Evolutionary conservation across 2,113 vertebrate species (phyloP).

Genomic region (Caranx melampygus): DNA sequence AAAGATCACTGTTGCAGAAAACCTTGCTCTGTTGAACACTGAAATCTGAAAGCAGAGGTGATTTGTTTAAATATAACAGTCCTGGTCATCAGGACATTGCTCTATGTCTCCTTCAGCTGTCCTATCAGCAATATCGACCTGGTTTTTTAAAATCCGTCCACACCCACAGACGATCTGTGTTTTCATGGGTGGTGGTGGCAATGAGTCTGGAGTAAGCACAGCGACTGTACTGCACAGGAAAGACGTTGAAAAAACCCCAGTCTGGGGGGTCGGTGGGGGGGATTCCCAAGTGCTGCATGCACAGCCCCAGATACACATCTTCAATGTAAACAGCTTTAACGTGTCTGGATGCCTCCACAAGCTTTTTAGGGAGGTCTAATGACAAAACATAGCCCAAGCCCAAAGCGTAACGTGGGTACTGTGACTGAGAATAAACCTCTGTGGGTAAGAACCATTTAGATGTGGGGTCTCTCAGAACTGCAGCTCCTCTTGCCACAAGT

Average conservation of each 20-base stretch:
- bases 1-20: too few relatives aligned
- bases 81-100: too few relatives aligned
- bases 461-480: background rate
- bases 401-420: slow-evolving; percentile 76
- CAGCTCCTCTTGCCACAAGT: accelerated
- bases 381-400: slow-evolving; percentile 85
- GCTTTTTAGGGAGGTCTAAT: slow-evolving; percentile 57
- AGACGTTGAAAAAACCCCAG: slow-evolving; percentile 23
- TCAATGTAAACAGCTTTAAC: slow-evolving; percentile 83
- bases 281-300: slow-evolving; percentile 74
- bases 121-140: slow-evolving; percentile 59
- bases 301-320: slow-evolving; percentile 80
- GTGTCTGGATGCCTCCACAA: slow-evolving; percentile 66
- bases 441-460: slow-evolving; percentile 82
- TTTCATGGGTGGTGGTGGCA: background rate
- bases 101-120: too few relatives aligned
- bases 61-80: too few relatives aligned
- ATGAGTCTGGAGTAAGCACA: slow-evolving; percentile 70
- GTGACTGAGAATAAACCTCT: slow-evolving; percentile 11
- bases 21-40: too few relatives aligned
- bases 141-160: slow-evolving; percentile 73
- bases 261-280: background rate
- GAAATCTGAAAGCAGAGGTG: too few relatives aligned
- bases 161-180: background rate
- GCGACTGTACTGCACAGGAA: slow-evolving; percentile 47